Conservation (phyloP, 2,113 vertebrate species). For the Pogonocichla stellata region DNA sequence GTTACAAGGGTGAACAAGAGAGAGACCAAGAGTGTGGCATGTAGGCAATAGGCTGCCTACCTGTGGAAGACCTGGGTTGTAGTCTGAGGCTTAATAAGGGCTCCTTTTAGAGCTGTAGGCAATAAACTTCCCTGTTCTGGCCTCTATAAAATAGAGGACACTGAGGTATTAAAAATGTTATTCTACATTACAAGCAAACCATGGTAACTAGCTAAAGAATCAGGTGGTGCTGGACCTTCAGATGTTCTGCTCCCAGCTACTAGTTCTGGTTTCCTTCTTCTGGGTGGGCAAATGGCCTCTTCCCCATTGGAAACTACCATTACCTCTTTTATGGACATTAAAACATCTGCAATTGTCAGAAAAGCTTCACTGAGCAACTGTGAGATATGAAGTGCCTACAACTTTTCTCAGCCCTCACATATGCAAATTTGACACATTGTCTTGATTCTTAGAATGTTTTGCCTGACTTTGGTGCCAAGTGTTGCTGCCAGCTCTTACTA, state of each 20-base stretch:
- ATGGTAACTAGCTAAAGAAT: background rate
- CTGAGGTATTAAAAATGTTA: background rate
- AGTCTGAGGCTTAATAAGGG: background rate
- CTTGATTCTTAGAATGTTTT: conserved; percentile 25
- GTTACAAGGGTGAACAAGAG: background rate
- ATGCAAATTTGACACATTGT: background rate
- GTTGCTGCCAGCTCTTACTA: background rate
- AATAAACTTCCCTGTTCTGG: background rate
- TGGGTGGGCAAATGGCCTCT: background rate
- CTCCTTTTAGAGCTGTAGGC: background rate
- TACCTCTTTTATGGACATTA: background rate
- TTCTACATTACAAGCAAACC: background rate
- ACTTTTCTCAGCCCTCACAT: background rate
- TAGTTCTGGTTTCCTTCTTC: background rate
- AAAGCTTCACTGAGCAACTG: background rate
- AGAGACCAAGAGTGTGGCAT: background rate
- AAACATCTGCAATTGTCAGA: background rate
- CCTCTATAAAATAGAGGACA: background rate
- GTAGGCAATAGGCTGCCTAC: background rate
- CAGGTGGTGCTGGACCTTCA: background rate
- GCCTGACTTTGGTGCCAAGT: background rate
- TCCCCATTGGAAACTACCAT: background rate
- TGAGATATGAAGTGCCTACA: background rate
- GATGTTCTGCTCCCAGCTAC: background rate
- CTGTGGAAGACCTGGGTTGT: background rate